These are phyloP conservation scores for Malurus alboscapulatus DNA, from an alignment of 2,113 vertebrate species.

Conservation along the genomic window DNA sequence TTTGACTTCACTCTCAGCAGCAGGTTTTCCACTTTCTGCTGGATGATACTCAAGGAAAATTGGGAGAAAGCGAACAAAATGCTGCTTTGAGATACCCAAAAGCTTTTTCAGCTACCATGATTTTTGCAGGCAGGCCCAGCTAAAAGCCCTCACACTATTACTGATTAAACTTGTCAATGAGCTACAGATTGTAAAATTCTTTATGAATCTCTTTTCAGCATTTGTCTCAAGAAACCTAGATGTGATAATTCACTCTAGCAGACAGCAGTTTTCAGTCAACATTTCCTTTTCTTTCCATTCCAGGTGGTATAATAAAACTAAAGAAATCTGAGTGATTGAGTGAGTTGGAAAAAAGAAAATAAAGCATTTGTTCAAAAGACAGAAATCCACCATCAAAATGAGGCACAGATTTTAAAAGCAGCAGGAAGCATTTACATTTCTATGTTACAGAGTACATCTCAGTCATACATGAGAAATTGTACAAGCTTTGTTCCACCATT, in stretches of 20 bases:
- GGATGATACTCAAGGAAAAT: neutral
- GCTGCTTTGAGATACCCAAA: neutral
- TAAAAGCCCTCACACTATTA: neutral
- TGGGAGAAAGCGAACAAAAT: neutral
- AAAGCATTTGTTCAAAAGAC: slow-evolving; percentile 12
- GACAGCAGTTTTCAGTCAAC: neutral
- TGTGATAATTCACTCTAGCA: neutral
- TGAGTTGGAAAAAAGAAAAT: neutral
- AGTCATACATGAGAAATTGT: neutral
- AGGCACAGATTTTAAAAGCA: neutral
- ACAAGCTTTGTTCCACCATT: neutral
- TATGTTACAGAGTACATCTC: neutral
- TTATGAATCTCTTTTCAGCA: neutral
- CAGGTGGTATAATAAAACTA: neutral
- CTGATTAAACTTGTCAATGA: neutral
- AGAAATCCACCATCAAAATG: neutral
- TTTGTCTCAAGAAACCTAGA: neutral
- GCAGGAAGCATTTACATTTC: neutral
- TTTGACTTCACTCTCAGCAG: neutral
- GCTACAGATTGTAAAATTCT: neutral
- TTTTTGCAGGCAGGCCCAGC: neutral
- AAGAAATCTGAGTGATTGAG: neutral
- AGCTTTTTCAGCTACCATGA: neutral
- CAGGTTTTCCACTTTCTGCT: neutral
- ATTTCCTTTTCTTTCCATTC: neutral